Conservation (phyloP, 2,113 vertebrate species). For the Xenopus laevis region DNA sequence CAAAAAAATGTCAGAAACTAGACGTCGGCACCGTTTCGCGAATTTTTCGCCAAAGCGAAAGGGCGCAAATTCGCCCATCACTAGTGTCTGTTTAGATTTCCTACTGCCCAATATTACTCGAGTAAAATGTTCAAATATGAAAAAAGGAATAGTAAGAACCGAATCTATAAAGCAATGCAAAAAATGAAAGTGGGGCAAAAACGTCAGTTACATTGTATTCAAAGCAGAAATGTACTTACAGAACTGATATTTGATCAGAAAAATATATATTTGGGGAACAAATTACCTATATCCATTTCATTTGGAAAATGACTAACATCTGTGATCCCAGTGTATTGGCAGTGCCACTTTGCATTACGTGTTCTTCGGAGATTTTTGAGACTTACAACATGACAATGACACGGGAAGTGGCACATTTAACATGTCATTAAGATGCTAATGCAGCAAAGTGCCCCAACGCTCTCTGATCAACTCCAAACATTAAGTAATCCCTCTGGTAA, state of each 20-base stretch:
- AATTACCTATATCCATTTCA: not conserved
- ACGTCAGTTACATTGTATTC: too few relatives aligned
- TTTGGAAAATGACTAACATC: not conserved
- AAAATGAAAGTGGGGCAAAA: too few relatives aligned
- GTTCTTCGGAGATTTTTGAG: slow-evolving; percentile 3
- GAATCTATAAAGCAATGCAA: too few relatives aligned
- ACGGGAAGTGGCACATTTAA: slow-evolving; percentile 21
- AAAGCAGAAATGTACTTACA: too few relatives aligned
- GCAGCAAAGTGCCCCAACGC: slow-evolving; percentile 15
- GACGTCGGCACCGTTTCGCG: too few relatives aligned
- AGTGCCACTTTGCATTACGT: slow-evolving; percentile 13
- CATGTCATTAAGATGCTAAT: slow-evolving; percentile 42
- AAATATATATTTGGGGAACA: not conserved
- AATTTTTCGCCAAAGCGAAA: too few relatives aligned
- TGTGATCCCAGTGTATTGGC: not conserved
- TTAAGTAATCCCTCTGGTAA: slow-evolving; percentile 25
- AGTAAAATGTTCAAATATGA: too few relatives aligned
- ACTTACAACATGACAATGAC: slow-evolving; percentile 19
- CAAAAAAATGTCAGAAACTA: too few relatives aligned
- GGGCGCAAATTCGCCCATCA: too few relatives aligned
- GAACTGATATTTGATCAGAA: not conserved
- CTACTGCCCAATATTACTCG: too few relatives aligned
- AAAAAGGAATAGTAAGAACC: too few relatives aligned
- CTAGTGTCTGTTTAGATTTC: too few relatives aligned
- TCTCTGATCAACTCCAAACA: slow-evolving; percentile 12